Percentiles rank a stretch among this genome's conserved stretches.
These are phyloP conservation scores for Argyrosomus regius DNA, from an alignment of 2,797 vertebrate genomes.

Conservation along the genomic window DNA sequence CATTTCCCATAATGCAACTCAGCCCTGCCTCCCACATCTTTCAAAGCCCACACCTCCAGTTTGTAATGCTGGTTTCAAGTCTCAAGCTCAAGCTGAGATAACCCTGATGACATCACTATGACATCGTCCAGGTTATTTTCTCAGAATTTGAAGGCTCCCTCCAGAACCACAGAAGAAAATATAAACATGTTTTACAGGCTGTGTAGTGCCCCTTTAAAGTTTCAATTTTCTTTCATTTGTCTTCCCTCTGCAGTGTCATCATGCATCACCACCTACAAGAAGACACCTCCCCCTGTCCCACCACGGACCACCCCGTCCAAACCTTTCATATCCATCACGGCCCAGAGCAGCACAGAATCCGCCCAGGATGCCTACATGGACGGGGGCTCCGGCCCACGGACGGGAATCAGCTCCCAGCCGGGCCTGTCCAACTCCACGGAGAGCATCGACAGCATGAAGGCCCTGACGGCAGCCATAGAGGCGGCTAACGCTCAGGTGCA, in stretches of 20 bases:
- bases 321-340: slow-evolving; percentile 99
- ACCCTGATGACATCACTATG: not conserved
- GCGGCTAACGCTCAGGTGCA: slow-evolving; percentile 98
- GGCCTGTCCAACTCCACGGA: slow-evolving; percentile 99
- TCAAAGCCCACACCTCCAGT: not conserved
- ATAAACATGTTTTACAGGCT: not conserved
- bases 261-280: slow-evolving; percentile 99
- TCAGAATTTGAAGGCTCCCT: too few relatives aligned
- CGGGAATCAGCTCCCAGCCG: slow-evolving; percentile 93
- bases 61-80: not conserved
- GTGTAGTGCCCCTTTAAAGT: not conserved
- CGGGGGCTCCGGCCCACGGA: slow-evolving; percentile 88
- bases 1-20: not conserved
- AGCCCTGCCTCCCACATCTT: fast-evolving
- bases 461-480: slow-evolving; percentile 97
- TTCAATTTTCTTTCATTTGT: not conserved
- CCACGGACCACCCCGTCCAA: slow-evolving; percentile 96
- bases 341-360: slow-evolving; percentile 99
- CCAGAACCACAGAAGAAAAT: not conserved
- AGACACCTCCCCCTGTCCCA: slow-evolving; percentile 97
- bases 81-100: too few relatives aligned
- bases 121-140: not conserved
- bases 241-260: slow-evolving; percentile 90
- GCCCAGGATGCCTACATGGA: slow-evolving; percentile 99
- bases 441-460: slow-evolving; percentile 99